These are phyloP conservation scores for Psephotus haematonotus DNA, from an alignment of 2,113 vertebrate genomes.

Conservation along the genomic window DNA sequence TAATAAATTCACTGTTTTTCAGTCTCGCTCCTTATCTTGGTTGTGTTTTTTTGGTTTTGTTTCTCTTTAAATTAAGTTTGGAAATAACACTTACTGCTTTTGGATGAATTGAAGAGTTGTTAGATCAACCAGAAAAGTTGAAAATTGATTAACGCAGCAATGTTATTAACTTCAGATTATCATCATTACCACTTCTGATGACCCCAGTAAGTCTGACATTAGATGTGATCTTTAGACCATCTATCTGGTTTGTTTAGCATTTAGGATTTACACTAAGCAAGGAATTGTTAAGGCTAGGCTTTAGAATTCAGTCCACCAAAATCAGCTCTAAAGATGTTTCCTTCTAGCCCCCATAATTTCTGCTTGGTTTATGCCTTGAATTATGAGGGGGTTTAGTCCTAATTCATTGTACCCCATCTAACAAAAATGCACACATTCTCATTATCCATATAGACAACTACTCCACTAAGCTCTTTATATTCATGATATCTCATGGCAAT, in stretches of 20 bases:
- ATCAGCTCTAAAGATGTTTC: not conserved
- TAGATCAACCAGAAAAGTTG: not conserved
- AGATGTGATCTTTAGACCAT: not conserved
- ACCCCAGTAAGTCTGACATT: not conserved
- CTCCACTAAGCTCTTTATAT: constrained; percentile 1
- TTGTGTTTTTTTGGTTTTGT: not conserved
- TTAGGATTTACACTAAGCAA: not conserved
- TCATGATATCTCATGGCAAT: not conserved
- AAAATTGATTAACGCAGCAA: not conserved
- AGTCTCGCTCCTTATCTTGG: not conserved
- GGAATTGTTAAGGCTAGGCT: not conserved
- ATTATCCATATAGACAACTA: not conserved
- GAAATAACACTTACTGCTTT: not conserved
- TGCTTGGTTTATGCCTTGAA: not conserved
- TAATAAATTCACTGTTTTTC: not conserved
- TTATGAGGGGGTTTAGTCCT: not conserved
- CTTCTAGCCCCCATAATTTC: not conserved
- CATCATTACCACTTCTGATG: not conserved
- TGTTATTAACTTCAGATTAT: not conserved
- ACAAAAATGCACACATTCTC: not conserved
- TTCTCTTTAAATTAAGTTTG: not conserved
- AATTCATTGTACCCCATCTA: not conserved
- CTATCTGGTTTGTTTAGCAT: not conserved
- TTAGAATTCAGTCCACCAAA: not conserved
- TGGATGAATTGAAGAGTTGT: not conserved